Evolutionary conservation across 1,140 invertebrate genomes (phyloP).

Genomic region (Matsumurasca onukii): DNA sequence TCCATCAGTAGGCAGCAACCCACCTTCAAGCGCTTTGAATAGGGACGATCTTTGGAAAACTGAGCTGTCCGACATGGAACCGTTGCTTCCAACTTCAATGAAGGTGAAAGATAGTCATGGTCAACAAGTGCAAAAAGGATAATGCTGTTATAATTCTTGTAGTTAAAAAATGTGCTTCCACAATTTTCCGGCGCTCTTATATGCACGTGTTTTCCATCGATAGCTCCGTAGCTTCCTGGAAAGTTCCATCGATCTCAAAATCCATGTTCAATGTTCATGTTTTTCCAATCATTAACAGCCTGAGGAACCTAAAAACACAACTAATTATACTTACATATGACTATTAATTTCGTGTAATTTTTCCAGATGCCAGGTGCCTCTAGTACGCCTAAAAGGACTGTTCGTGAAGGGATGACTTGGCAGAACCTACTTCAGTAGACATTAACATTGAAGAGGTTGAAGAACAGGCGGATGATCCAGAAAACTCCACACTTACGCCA

Average conservation of each 20-base stretch:
- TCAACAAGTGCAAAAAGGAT: not conserved
- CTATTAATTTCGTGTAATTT: not conserved
- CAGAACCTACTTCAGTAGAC: not conserved
- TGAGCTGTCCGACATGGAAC: not conserved
- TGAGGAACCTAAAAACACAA: slow-evolving; percentile 28
- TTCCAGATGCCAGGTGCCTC: not conserved
- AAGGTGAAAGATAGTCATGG: not conserved
- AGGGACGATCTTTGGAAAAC: slow-evolving; percentile 12
- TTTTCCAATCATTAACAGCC: slow-evolving; percentile 25
- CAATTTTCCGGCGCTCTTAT: slow-evolving; percentile 40
- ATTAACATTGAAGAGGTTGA: not conserved
- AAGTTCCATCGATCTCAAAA: slow-evolving; percentile 39
- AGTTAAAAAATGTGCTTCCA: no score
- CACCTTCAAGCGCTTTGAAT: not conserved
- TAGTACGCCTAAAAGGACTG: not conserved
- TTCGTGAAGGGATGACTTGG: not conserved
- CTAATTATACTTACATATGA: not conserved
- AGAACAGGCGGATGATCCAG: not conserved
- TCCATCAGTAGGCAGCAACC: not conserved
- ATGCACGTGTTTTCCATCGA: slow-evolving; percentile 47
- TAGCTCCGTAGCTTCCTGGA: slow-evolving; percentile 43
- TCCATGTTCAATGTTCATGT: slow-evolving; percentile 9
- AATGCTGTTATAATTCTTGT: not conserved
- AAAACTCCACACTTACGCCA: not conserved
- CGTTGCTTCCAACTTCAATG: slow-evolving; percentile 3